Base-by-base conservation (phyloP, 2,113 vertebrate genomes). In the Crypturellus undulatus region DNA sequence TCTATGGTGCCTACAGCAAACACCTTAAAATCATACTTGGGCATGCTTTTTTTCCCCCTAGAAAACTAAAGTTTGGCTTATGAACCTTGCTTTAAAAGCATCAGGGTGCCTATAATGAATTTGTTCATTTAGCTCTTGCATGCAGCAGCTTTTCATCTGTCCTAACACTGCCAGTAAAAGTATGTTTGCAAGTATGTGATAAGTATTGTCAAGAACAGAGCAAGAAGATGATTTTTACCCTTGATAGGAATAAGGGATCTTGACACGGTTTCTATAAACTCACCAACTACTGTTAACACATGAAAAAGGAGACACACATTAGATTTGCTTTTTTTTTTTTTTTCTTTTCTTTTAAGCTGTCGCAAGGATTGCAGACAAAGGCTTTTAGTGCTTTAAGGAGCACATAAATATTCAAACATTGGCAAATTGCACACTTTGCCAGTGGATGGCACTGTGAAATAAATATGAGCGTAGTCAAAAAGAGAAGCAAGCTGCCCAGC, bases 371-470 rank as follows among this genome's bases (percentile, higher is more conserved):
- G 75, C 19, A 58, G 38, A 78, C 19, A 64, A 73, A 93, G 40
- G 25, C 34, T 49, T 49, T 49, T 49, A 88, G 45, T 2, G 25
- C 70, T 25, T 26, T 71, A 51, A 60, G 69, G 45, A 84, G 18
- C 26, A 54, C 6, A 2, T 4, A 21, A 34, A 28, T n/a, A 34
- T 73, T 62, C 63, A 24, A 26, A 42, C 58, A 22, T 49, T 54
- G 70, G 64, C 62, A 83, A 64, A 64, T 4, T 19, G 60, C 19
- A 79, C 16, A 30, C 47, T 85, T 85, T 56, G 68, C 90, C 93
- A 91, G 92, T 79, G 58, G 92, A 71, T 93, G 93, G 90, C 54
- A 32, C 81, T 84, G 47, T 71, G 76, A 69, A 71, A 51, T 25
- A 78, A 82, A 70, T 30, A 49, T 15, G 11, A 71, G 59, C 68